Evolutionary conservation across 2,888 invertebrate genomes (phyloP).

Genomic region (Encarsia formosa): DNA sequence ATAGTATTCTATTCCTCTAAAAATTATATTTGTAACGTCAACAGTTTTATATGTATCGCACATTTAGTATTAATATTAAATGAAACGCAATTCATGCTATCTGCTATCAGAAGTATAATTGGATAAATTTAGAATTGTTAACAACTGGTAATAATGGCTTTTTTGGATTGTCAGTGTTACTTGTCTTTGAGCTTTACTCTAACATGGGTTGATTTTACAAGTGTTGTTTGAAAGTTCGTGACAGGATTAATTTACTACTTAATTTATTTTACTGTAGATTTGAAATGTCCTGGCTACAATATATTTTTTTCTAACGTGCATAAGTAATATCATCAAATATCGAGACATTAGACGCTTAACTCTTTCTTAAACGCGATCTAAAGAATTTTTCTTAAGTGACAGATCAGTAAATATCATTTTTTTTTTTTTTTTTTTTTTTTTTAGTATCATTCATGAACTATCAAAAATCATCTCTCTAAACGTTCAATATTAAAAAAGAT

Average conservation of each 20-base stretch:
- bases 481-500: slow-evolving; percentile 32
- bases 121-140: slow-evolving; percentile 13
- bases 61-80: no score
- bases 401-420: no score
- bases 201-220: slow-evolving; percentile 35
- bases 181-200: slow-evolving; percentile 32
- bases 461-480: slow-evolving; percentile 35
- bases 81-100: slow-evolving; percentile 21
- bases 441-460: no score
- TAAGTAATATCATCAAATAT: slow-evolving; percentile 7
- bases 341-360: no score
- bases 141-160: slow-evolving; percentile 11
- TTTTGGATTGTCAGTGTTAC: slow-evolving; percentile 28
- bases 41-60: no score
- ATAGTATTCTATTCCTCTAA: no score
- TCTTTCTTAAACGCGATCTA: no score
- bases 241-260: slow-evolving; percentile 6
- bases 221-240: slow-evolving; percentile 6
- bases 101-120: slow-evolving; percentile 17
- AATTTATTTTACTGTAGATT: slow-evolving; percentile 12
- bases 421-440: no score
- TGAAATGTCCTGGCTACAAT: slow-evolving; percentile 10
- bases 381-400: no score
- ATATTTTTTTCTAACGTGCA: slow-evolving; percentile 13
- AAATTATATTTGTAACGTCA: no score